Percentiles rank a stretch among this genome's conserved stretches.
Evolutionary conservation across 2,888 invertebrate genomes (phyloP).

Genomic region (Drosophila colorata): DNA sequence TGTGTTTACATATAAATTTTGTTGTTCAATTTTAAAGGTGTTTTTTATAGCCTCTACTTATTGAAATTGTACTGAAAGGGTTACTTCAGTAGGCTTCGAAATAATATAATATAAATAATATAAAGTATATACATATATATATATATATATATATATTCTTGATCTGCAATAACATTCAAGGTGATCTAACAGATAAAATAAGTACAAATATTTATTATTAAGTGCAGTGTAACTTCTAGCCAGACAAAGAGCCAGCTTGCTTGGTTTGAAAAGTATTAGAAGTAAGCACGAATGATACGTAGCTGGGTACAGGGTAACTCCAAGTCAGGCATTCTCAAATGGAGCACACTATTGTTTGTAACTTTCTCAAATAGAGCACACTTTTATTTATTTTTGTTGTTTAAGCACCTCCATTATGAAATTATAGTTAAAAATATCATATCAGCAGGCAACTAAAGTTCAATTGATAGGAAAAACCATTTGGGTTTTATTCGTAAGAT

Average conservation of each 20-base stretch:
- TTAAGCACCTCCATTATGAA: not conserved
- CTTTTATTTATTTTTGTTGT: not conserved
- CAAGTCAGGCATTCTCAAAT: no score
- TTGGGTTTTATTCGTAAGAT: conserved; percentile 5
- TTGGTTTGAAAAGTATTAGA: no score
- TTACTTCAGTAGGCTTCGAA: no score
- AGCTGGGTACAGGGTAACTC: not conserved
- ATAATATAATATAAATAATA: no score
- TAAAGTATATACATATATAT: no score
- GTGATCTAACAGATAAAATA: no score
- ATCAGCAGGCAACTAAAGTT: conserved; percentile 28
- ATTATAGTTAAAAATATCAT: conserved; percentile 24
- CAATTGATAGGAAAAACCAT: conserved; percentile 17
- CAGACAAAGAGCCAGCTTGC: not conserved
- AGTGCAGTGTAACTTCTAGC: not conserved
- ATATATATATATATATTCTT: no score
- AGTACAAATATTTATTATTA: not conserved
- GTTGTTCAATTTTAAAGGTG: not conserved
- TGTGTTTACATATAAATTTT: conserved; percentile 1
- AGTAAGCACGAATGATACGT: no score
- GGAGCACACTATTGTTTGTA: no score
- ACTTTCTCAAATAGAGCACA: no score
- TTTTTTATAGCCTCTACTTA: not conserved
- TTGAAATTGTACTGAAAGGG: no score
- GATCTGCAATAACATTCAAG: no score